A percentile compares a stretch with the other conserved stretches of the same genome.
These are phyloP conservation scores for Aphidoletes aphidimyza DNA, from an alignment of 2,888 invertebrate genomes.

Conservation along the genomic window DNA sequence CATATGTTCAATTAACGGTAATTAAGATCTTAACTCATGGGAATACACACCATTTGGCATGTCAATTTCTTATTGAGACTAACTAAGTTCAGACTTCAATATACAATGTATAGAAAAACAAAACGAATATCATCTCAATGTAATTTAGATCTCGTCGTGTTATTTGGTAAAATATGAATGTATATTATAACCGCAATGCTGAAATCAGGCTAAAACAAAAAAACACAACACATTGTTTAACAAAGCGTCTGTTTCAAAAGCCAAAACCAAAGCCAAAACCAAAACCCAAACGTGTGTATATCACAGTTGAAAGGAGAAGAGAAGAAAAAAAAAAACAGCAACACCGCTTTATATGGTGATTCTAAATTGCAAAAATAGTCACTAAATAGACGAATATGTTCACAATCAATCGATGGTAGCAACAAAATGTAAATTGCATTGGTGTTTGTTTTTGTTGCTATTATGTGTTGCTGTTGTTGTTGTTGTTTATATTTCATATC, in stretches of 20 bases:
- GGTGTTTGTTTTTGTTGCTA: not conserved
- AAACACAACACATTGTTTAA: not conserved
- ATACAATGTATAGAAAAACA: no score
- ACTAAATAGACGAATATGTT: conserved; percentile 25
- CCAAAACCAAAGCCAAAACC: no score
- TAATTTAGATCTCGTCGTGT: not conserved
- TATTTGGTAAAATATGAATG: not conserved
- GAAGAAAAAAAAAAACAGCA: not conserved
- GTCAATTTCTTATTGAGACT: conserved; percentile 18
- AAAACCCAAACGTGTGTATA: conserved; percentile 25
- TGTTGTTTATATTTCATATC: conserved; percentile 25
- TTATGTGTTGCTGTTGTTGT: not conserved
- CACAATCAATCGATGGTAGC: conserved; percentile 6
- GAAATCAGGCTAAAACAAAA: conserved; percentile 21
- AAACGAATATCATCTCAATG: conserved; percentile 13
- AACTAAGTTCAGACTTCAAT: conserved; percentile 22
- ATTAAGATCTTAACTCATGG: not conserved
- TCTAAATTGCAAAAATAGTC: conserved; percentile 8
- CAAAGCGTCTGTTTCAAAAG: conserved; percentile 2
- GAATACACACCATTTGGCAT: not conserved
- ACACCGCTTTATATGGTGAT: conserved; percentile 21
- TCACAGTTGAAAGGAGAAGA: no score
- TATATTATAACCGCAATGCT: conserved; percentile 9
- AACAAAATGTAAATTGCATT: conserved; percentile 34
- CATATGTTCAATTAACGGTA: not conserved